Evolutionary conservation across 2,888 invertebrate genomes (phyloP), one percentile per base, ranked within the genome.

Genomic region (Sinopyrophorus schimmeli): DNA sequence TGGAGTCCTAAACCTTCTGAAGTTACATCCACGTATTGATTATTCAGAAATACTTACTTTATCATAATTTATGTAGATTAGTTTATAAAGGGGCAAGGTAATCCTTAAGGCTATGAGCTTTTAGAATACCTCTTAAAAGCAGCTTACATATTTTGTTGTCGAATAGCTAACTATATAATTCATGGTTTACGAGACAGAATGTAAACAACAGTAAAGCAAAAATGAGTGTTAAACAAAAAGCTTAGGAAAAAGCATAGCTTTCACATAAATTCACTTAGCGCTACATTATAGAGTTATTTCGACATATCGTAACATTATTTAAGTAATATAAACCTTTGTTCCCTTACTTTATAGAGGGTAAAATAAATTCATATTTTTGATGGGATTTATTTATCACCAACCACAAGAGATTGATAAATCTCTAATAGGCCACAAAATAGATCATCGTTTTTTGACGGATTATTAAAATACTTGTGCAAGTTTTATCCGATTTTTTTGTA

Each of bases 41-140:
- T 48, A 42, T 48, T 48, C 42, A 41, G 44, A 48, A 41, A 41
- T 47, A 42, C 40, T 24, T 48, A 48, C 30, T 48, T 48, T 48
- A 42, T 48, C 48, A 48, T 48, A 48, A 48, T 48, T 48, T 48
- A 48, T 50, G 50, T 40, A 44, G 39, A 44, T 44, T 39, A 50
- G 39, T 50, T 39, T 43, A 43, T 42, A 37, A 43, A 44, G 39
- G 38, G 37, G 43, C 35, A 43, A 23, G 38, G 17, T 49, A 49
- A 44, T 50, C 38, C 23, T 40, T 44, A 40, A 40, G 40, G 34
- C 26, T 44, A 40, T 23, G 15, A 34, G 50, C 50, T 50, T 44
- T 50, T 50, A 50, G 44, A 17, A 28, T 24, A 30, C 27, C 31
- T 34, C 28, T 44, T 31, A 49, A 38, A 38, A 44, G 44, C 30